Evolutionary conservation across 1,140 invertebrate species (phyloP), one percentile per base, ranked within the genome.

Genomic region (Thaumatotibia leucotreta): DNA sequence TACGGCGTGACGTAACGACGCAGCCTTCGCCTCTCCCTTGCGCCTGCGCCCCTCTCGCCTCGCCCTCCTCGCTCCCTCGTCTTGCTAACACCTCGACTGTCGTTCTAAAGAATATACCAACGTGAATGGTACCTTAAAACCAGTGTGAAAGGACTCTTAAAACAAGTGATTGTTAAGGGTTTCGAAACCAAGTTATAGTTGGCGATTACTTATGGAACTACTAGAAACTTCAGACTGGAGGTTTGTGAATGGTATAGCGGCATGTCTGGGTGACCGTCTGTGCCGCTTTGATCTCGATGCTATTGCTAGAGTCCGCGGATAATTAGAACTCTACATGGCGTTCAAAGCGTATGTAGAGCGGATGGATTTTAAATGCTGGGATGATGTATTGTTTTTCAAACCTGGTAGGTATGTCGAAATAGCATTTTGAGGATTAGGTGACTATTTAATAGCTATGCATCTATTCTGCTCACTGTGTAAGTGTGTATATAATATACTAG

Each of bases 251-350:
- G 35, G n/a, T 39, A 39, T 45, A 45, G 24, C 27, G 52, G 22
- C 52, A 39, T 76, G 86, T 89, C 86, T 87, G 83, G 84, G 70
- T 68, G 74, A 45, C 76, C 79, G 84, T 86, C 86, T 88, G 76
- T 79, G 73, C 72, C 64, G 68, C 69, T 76, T 69, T 73, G 71
- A 78, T 78, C 74, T 72, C 68, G 14, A 67, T 72, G 65, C 63
- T 63, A 50, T 65, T 74, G 65, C 66, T 58, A 50, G 64, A 62
- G 52, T 45, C 63, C 24, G 52, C 11, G 52, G 67, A 72, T 81
- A 83, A 80, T 84, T 83, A 82, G 74, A 71, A 70, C 77, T 74
- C 76, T 80, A 73, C 73, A 77, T 61, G 68, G 72, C 27, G 24
- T 68, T 58, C 14, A 24, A 24, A 24, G 23, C 17, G 9, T 20